A percentile compares a stretch with the other conserved stretches of the same genome.
phyloP scores from a whole-genome alignment of 1,140 invertebrate genomes.

The Orussus abietinus region DNA sequence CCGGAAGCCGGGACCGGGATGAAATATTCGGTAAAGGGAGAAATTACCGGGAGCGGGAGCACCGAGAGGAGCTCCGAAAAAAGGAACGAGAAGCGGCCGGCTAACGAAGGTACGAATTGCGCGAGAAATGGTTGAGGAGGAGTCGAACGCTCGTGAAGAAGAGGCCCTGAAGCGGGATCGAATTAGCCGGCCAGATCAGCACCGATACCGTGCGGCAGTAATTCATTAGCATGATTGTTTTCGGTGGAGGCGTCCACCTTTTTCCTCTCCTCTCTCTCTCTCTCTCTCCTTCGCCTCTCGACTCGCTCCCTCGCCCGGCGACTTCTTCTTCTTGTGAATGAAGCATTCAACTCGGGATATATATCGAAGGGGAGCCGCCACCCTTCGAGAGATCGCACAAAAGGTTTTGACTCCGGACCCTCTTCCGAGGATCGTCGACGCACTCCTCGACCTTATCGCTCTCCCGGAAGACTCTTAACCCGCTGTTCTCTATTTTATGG shows the following conservation, averaged over 20 bases:
- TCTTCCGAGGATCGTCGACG: too few species aligned
- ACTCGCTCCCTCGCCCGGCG: slow-evolving; percentile 9
- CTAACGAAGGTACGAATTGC: too few species aligned
- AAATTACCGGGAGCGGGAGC: background rate
- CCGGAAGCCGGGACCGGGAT: too few species aligned
- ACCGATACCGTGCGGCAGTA: slow-evolving; percentile 26
- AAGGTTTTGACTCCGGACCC: too few species aligned
- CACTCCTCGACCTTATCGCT: too few species aligned
- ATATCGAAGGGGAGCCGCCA: too few species aligned
- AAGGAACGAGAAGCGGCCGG: background rate
- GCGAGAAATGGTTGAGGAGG: background rate
- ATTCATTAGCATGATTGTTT: slow-evolving; percentile 41
- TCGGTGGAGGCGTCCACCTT: slow-evolving; percentile 8
- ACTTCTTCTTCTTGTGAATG: too few species aligned
- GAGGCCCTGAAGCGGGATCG: slow-evolving; percentile 15
- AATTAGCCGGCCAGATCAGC: slow-evolving; percentile 30
- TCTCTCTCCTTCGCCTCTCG: slow-evolving; percentile 6
- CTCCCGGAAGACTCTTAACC: too few species aligned
- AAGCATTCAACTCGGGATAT: too few species aligned
- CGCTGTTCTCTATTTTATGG: too few species aligned
- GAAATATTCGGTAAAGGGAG: background rate
- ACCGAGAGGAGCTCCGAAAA: background rate
- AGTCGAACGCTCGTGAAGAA: slow-evolving; percentile 8
- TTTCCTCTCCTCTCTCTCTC: background rate
- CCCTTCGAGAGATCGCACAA: too few species aligned